Evolutionary conservation across 92 coral and sea anemone genomes (phyloP), one percentile per base, ranked within the genome.

Genomic region (Paragorgia papillata): DNA sequence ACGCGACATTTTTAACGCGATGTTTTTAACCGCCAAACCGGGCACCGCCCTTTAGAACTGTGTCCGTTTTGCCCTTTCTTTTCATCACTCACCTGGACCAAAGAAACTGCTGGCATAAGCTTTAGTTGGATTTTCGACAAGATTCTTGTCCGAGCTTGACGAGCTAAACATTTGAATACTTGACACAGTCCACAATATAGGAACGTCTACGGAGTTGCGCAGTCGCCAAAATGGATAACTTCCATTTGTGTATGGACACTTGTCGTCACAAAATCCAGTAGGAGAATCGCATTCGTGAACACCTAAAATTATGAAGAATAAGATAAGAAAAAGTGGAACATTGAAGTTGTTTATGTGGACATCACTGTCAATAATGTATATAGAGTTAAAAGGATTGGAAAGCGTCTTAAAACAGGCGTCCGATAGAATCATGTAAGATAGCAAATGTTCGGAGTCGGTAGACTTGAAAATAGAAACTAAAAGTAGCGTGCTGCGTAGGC

Each of bases 191-290:
- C 98, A 94, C 21, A 90, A 58, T 63, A 90, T 80, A 0, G 92
- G 91, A 0, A 94, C 98, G 18, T 90, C 97, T 3, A 75, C 98
- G 0, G 97, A 92, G 68, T 94, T 94, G 53, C 98, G 91, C 73
- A 94, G 85, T 63, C 98, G 73, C 98, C 98, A 94, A 80, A 75
- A 94, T 0, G 98, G 98, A 25, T 94, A 94, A 51, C 92, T 94
- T 57, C 94, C 97, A 14, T 94, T 94, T 0, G 85, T 65, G 75
- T 69, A 94, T 1, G 98, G 98, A 54, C 98, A 94, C 60, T 91
- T 94, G 87, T 90, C 92, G 17, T 84, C 79, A 32, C 98, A 94
- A 82, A 90, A 90, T 24, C 97, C 97, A 5, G 90, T 67, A 15
- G 92, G 93, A 13, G 97, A 91, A 64, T 94, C 95, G 57, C 98